These are phyloP conservation scores for Antechinus flavipes DNA, from an alignment of 2,113 vertebrate genomes.

Conservation along the genomic window DNA sequence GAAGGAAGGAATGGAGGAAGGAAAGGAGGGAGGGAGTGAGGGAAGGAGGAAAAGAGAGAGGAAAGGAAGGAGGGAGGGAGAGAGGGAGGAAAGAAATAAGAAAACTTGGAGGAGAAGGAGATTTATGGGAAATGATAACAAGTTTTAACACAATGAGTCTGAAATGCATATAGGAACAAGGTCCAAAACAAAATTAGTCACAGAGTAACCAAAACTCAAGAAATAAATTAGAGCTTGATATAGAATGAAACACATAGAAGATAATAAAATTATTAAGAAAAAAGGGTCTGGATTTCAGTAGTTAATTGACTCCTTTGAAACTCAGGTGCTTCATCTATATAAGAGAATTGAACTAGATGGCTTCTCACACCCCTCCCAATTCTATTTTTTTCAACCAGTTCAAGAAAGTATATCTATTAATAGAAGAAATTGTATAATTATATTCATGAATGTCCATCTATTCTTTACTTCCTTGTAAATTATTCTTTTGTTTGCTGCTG, in stretches of 20 bases:
- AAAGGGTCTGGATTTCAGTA: background rate
- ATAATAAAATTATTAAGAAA: background rate
- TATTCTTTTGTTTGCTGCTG: too few species aligned
- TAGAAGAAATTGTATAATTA: too few species aligned
- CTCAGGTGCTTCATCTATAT: background rate
- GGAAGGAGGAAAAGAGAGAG: too few species aligned
- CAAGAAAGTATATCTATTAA: too few species aligned
- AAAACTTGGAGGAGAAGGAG: background rate
- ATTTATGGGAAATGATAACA: background rate
- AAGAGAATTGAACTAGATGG: slow-evolving; percentile 15
- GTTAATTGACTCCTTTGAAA: background rate
- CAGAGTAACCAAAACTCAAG: background rate
- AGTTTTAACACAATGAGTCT: background rate
- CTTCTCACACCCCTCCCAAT: background rate
- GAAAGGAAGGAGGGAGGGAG: too few species aligned
- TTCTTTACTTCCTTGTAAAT: too few species aligned
- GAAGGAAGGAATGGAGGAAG: too few species aligned
- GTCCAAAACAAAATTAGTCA: background rate
- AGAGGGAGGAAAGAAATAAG: background rate
- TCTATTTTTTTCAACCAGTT: too few species aligned
- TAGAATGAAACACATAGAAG: background rate
- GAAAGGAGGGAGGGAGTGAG: too few species aligned
- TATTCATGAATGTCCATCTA: too few species aligned
- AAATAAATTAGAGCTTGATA: background rate
- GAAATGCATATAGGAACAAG: background rate